A percentile compares a stretch with the other conserved stretches of the same genome.
phyloP scores from a whole-genome alignment of 2,113 vertebrate genomes.

The Ibidorhyncha struthersii region DNA sequence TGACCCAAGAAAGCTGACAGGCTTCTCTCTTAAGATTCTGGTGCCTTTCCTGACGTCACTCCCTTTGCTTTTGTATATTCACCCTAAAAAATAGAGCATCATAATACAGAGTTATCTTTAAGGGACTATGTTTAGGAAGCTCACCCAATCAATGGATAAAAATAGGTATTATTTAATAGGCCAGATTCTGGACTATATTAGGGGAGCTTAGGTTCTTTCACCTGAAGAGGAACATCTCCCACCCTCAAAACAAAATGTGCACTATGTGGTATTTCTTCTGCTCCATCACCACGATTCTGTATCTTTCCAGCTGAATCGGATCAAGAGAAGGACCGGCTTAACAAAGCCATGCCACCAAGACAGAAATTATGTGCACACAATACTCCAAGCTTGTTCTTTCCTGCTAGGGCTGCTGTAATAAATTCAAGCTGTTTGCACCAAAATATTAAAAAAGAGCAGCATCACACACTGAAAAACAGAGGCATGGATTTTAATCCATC shows the following conservation, averaged over 20 bases:
- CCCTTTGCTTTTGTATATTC: neutral
- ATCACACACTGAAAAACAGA: neutral
- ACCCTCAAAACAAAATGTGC: neutral
- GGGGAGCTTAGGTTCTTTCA: neutral
- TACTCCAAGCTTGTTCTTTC: neutral
- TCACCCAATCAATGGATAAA: neutral
- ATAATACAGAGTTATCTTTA: neutral
- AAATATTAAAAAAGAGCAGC: neutral
- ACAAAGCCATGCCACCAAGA: neutral
- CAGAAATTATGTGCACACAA: neutral
- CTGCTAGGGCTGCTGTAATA: neutral
- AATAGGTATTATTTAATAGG: neutral
- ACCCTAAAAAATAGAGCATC: neutral
- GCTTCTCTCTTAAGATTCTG: neutral
- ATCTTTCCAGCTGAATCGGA: neutral
- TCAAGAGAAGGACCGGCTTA: neutral
- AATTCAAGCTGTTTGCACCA: neutral
- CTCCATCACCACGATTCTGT: neutral
- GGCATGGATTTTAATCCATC: neutral
- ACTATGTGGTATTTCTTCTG: neutral
- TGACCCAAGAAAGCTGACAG: neutral
- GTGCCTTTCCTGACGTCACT: neutral
- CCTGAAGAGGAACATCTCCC: neutral
- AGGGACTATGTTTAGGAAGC: neutral
- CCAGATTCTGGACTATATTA: neutral